These are phyloP conservation scores for Drosophila parabipectinata DNA, from an alignment of 1,140 invertebrate genomes.

Conservation along the genomic window DNA sequence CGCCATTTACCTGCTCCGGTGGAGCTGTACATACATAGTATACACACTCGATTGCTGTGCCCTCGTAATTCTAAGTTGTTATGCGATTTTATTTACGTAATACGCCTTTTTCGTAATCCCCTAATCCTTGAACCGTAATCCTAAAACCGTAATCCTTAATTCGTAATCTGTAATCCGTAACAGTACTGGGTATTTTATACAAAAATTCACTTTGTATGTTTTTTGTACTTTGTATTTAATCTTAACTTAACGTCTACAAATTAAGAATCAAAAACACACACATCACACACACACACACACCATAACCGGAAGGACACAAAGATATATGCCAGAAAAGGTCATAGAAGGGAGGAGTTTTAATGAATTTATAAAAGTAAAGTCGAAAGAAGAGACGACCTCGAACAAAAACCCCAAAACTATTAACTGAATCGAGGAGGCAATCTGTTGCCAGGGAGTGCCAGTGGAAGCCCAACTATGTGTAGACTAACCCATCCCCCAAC, in stretches of 20 bases:
- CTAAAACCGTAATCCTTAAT: slow-evolving; percentile 5
- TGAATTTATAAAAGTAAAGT: slow-evolving; percentile 51
- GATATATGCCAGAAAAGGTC: slow-evolving; percentile 11
- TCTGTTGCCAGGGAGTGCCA: slow-evolving; percentile 21
- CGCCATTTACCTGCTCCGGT: slow-evolving; percentile 67
- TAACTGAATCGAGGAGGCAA: slow-evolving; percentile 12
- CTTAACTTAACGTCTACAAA: slow-evolving; percentile 38
- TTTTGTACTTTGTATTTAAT: slow-evolving; percentile 39
- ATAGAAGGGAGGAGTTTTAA: slow-evolving; percentile 59
- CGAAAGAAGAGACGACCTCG: not conserved
- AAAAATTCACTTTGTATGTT: slow-evolving; percentile 11
- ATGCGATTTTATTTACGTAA: slow-evolving; percentile 65
- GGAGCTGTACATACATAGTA: slow-evolving; percentile 75
- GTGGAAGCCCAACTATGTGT: slow-evolving; percentile 42
- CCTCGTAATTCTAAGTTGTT: slow-evolving; percentile 71
- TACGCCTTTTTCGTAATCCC: not conserved
- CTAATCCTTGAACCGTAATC: slow-evolving; percentile 1
- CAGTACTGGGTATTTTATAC: slow-evolving; percentile 12
- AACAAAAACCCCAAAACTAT: not conserved
- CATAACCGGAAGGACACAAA: not conserved
- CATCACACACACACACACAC: slow-evolving; percentile 1
- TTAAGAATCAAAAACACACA: slow-evolving; percentile 23
- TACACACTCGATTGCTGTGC: slow-evolving; percentile 72
- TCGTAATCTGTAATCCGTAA: slow-evolving; percentile 7
- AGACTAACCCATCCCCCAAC: slow-evolving; percentile 22